Conservation (phyloP, 2,113 vertebrate genomes). For the Dolichotis patagonum region DNA sequence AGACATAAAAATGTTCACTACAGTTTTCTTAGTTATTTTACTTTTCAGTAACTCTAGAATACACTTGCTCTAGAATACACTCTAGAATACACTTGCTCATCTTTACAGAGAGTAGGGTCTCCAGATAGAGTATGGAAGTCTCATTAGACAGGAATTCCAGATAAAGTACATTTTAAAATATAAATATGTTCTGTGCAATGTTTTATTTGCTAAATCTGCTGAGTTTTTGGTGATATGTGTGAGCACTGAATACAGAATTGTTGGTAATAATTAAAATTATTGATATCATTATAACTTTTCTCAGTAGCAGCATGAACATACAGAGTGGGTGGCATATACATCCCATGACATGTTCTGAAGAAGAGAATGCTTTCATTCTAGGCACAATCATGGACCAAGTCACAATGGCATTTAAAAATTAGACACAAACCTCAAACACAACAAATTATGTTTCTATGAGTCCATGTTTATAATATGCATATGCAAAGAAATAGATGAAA, state of each 20-base stretch:
- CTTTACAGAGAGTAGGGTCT: background rate
- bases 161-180: background rate
- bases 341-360: background rate
- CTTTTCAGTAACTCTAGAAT: background rate
- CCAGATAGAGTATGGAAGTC: background rate
- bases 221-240: background rate
- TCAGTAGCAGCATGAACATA: background rate
- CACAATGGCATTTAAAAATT: background rate
- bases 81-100: background rate
- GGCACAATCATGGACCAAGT: background rate
- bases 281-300: background rate
- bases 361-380: background rate
- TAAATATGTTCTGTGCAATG: background rate
- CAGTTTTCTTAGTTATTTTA: background rate
- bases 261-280: background rate
- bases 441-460: background rate
- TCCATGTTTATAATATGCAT: background rate
- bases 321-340: background rate
- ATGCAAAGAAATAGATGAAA: background rate
- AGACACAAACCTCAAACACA: background rate
- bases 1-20: background rate
- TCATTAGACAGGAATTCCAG: background rate
- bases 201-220: background rate
- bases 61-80: too few relatives aligned
- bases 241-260: background rate